Evolutionary conservation across 2,113 vertebrate genomes (phyloP).

Genomic region (Microcebus jonahi): DNA sequence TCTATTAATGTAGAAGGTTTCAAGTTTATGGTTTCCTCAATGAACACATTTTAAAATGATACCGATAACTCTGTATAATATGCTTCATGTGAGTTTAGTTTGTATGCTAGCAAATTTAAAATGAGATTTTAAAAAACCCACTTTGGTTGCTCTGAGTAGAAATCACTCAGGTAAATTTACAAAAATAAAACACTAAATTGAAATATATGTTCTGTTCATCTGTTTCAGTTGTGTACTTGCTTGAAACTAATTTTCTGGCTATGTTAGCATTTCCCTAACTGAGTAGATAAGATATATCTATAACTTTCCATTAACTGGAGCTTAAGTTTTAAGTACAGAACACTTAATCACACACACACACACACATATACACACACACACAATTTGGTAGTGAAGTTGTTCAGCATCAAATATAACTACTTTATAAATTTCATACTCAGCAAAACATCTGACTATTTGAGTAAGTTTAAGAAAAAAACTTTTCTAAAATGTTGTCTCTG

Average conservation of each 20-base stretch:
- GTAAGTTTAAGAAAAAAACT: not conserved
- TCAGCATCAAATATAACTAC: not conserved
- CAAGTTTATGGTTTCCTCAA: slow-evolving; percentile 32
- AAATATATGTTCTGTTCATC: slow-evolving; percentile 48
- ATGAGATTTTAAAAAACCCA: not conserved
- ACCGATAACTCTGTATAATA: slow-evolving; percentile 15
- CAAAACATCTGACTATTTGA: slow-evolving; percentile 51
- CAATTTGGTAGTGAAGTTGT: slow-evolving; percentile 43
- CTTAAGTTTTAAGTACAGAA: slow-evolving; percentile 53
- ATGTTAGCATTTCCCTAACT: slow-evolving; percentile 45
- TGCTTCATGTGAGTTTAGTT: not conserved
- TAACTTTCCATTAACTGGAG: slow-evolving; percentile 52
- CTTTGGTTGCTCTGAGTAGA: not conserved
- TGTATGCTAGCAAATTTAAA: slow-evolving; percentile 43
- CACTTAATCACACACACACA: not conserved
- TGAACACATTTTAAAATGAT: slow-evolving; percentile 42
- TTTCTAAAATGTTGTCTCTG: slow-evolving; percentile 20
- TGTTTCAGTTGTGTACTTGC: slow-evolving; percentile 30
- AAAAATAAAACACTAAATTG: slow-evolving; percentile 61
- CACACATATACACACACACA: not conserved
- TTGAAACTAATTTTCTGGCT: slow-evolving; percentile 61
- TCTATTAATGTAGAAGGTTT: slow-evolving; percentile 17
- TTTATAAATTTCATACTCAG: slow-evolving; percentile 54
- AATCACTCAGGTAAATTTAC: slow-evolving; percentile 59
- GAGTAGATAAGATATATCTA: slow-evolving; percentile 33